Base-by-base conservation (phyloP, 2,113 vertebrate genomes). In the Meles meles region DNA sequence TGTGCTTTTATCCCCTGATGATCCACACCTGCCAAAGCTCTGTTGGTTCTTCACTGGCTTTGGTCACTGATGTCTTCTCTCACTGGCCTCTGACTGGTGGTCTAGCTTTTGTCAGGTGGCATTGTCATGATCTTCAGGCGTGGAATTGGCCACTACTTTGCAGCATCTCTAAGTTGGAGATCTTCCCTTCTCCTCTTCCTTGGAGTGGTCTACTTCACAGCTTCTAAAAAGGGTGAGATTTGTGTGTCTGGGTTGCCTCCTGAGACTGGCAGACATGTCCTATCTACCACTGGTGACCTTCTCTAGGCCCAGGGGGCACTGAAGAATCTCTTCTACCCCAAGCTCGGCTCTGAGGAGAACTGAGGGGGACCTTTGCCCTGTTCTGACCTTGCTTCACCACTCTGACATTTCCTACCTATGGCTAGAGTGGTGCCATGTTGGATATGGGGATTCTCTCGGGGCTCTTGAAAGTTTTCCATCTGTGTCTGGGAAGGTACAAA, bases 41-140 rank as follows among this genome's bases (percentile, higher is more conserved):
- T 57, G 27, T 25, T 31, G 27, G 31, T 37, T 89, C 49, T n/a
- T 61, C 2, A 2, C 34, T 61, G 27, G 29, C 25, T 86, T 67
- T 12, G 3, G 12, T 9, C 37, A 27, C 44, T 39, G 18, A 6
- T 18, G 21, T 67, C 6, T 34, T 23, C 0, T 1, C 2, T 0
- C 1, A 4, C 15, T 72, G 21, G 31, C 13, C 69, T 63, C 29
- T 72, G 52, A 5, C 27, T 44, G 52, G 52, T 0, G 69, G 34
- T n/a, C 31, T 69, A 5, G 34, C 12, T 49, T 74, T 37, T 34
- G 10, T 23, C 29, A 72, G 12, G 29, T 52, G 20, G 15, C 34
- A 55, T 18, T 23, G 29, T 37, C 29, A 37, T 29, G n/a, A 23
- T 14, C 25, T 49, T 69, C 13, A 49, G n/a, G 15, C 42, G 25